Conservation (phyloP, 2,113 vertebrate genomes). For the Euleptes europaea region DNA sequence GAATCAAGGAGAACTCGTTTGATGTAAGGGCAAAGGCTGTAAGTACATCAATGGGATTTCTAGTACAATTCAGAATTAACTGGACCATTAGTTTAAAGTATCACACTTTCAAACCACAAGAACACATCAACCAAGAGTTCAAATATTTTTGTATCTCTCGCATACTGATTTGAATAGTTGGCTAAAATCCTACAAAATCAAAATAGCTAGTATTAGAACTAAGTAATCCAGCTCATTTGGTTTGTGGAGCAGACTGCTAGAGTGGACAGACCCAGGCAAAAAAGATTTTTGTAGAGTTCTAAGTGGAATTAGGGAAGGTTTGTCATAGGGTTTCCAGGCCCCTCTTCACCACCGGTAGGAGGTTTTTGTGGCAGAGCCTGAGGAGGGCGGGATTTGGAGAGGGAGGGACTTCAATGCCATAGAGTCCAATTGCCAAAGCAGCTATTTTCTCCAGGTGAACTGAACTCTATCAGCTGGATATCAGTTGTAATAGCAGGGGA, state of each 20-base stretch:
- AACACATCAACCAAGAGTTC: neutral
- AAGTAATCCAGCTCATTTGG: neutral
- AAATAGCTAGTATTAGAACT: neutral
- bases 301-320: neutral
- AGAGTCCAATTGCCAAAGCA: too few relatives aligned
- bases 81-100: slow-evolving; percentile 22
- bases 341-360: too few relatives aligned
- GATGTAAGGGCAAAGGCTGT: neutral
- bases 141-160: neutral
- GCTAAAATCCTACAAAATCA: neutral
- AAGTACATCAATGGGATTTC: neutral
- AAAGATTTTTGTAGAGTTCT: neutral
- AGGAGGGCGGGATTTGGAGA: too few relatives aligned
- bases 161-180: neutral
- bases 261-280: neutral
- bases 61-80: slow-evolving; percentile 30
- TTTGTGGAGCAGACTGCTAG: neutral
- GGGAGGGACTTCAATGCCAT: too few relatives aligned
- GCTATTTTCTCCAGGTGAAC: too few relatives aligned
- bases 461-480: too few relatives aligned
- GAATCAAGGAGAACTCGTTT: neutral
- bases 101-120: neutral
- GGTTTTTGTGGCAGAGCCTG: too few relatives aligned
- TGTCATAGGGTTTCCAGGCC: too few relatives aligned
- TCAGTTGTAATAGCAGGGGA: too few relatives aligned